A percentile compares a stretch with the other conserved stretches of the same genome.
Evolutionary conservation across 2,888 invertebrate genomes (phyloP).

Genomic region (Beris morrisii): DNA sequence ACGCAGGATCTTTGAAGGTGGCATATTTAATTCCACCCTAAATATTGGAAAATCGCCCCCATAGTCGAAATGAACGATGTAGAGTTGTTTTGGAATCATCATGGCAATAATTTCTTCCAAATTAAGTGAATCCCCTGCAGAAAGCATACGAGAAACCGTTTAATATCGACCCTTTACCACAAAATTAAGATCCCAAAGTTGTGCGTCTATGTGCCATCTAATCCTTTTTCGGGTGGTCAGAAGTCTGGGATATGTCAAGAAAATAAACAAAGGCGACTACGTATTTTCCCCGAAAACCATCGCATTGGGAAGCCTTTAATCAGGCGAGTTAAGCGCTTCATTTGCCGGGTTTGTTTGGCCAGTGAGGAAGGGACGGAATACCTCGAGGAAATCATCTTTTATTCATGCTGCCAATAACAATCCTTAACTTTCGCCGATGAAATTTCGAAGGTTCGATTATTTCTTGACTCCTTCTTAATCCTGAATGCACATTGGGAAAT

Average conservation of each 20-base stretch:
- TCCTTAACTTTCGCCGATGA: neutral
- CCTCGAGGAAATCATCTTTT: slow-evolving; percentile 22
- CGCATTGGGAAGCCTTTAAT: slow-evolving; percentile 25
- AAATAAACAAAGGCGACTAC: slow-evolving; percentile 4
- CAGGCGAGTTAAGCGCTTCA: slow-evolving; percentile 36
- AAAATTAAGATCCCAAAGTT: too few relatives aligned
- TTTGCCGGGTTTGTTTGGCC: slow-evolving; percentile 26
- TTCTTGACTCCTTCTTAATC: too few relatives aligned
- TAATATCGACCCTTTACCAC: neutral
- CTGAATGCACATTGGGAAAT: too few relatives aligned
- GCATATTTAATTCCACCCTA: too few relatives aligned
- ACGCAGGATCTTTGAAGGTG: too few relatives aligned
- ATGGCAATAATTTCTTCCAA: slow-evolving; percentile 11
- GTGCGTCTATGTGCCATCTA: neutral
- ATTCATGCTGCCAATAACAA: slow-evolving; percentile 25
- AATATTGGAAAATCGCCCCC: too few relatives aligned
- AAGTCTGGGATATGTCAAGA: slow-evolving; percentile 7
- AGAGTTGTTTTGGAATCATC: neutral
- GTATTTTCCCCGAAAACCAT: neutral
- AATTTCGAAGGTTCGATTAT: too few relatives aligned
- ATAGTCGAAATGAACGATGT: neutral
- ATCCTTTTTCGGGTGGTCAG: slow-evolving; percentile 14
- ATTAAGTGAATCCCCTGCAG: slow-evolving; percentile 17
- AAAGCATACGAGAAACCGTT: neutral
- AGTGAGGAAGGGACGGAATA: neutral